Conservation (phyloP, 2,888 invertebrate species). For the Drosophila neoperkinsi region DNA sequence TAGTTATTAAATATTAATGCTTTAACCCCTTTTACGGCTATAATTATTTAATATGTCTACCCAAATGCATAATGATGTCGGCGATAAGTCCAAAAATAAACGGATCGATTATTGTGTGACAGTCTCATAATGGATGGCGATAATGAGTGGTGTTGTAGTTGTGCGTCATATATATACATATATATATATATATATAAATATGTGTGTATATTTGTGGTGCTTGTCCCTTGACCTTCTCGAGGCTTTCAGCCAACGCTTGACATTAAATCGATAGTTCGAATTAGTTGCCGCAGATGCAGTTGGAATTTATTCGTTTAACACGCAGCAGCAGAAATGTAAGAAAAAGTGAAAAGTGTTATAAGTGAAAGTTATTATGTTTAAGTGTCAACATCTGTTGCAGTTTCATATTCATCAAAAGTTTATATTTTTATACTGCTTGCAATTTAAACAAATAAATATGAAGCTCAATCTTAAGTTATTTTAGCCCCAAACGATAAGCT, state of each 20-base stretch:
- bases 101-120: conserved; percentile 18
- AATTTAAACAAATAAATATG: conserved; percentile 17
- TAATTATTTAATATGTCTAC: neutral
- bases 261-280: conserved; percentile 70
- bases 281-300: conserved; percentile 52
- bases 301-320: conserved; percentile 24
- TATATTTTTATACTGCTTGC: conserved; percentile 5
- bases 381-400: neutral
- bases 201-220: neutral
- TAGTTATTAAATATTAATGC: neutral
- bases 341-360: neutral
- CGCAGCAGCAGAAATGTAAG: conserved; percentile 1
- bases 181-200: neutral
- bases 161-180: conserved; percentile 34
- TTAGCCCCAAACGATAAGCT: conserved; percentile 48
- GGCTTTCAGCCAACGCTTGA: conserved; percentile 17
- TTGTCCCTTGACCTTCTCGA: conserved; percentile 64
- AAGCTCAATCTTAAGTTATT: conserved; percentile 27
- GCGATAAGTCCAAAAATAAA: conserved; percentile 17
- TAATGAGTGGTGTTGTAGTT: conserved; percentile 34
- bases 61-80: neutral
- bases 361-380: conserved; percentile 40
- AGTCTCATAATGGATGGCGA: conserved; percentile 29
- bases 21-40: neutral
- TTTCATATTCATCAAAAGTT: neutral